Conservation (phyloP, 2,797 vertebrate species). For the Scomberomorus guttatus region DNA sequence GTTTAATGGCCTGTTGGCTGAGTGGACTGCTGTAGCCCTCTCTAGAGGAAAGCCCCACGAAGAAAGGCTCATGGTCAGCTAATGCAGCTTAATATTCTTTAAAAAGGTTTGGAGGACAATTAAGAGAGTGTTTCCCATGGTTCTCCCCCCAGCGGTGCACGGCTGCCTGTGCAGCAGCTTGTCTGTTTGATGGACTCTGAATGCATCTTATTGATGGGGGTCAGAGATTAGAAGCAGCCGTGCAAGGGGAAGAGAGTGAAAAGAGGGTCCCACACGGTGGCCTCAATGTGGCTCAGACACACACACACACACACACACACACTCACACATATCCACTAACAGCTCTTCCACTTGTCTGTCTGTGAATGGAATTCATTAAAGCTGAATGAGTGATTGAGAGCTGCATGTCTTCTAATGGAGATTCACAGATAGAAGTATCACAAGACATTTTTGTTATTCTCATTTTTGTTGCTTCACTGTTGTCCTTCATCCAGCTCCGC, state of each 20-base stretch:
- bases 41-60: slow-evolving; percentile 81
- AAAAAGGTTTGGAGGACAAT: slow-evolving; percentile 87
- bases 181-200: slow-evolving; percentile 87
- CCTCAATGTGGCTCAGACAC: slow-evolving; percentile 64
- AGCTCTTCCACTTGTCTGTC: slow-evolving; percentile 85
- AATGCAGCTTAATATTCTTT: slow-evolving; percentile 91
- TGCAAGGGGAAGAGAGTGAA: slow-evolving; percentile 75
- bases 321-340: slow-evolving; percentile 68
- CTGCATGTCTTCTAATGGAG: slow-evolving; percentile 49
- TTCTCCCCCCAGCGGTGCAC: slow-evolving; percentile 81
- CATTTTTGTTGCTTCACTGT: background rate
- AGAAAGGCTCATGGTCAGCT: slow-evolving; percentile 86
- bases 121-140: slow-evolving; percentile 87
- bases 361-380: slow-evolving; percentile 79
- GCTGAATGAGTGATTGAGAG: slow-evolving; percentile 65
- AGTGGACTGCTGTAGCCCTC: slow-evolving; percentile 84
- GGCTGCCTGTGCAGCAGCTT: slow-evolving; percentile 82
- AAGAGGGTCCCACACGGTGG: slow-evolving; percentile 74
- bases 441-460: slow-evolving; percentile 2
- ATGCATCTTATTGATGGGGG: slow-evolving; percentile 89
- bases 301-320: slow-evolving; percentile 53
- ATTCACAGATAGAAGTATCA: slow-evolving; percentile 17
- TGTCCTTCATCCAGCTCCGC: background rate
- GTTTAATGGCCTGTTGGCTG: slow-evolving; percentile 88
- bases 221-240: slow-evolving; percentile 87